A percentile compares a stretch with the other conserved stretches of the same genome.
phyloP scores from a whole-genome alignment of 2,888 invertebrate genomes.

The Chouioia cunea region DNA sequence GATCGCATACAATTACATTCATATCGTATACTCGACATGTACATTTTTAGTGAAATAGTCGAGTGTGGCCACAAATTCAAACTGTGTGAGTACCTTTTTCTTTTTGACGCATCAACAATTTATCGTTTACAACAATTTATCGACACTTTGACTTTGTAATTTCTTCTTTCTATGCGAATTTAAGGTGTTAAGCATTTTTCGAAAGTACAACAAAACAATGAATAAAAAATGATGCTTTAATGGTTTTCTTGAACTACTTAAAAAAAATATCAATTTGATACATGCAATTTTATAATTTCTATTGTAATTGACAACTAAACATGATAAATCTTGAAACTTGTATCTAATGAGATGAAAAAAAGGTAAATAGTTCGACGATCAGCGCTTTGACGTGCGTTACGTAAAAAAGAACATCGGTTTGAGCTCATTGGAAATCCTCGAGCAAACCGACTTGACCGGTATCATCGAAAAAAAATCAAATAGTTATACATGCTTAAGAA shows the following conservation, averaged over 20 bases:
- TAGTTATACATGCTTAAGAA: background rate
- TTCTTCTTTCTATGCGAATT: too few relatives aligned
- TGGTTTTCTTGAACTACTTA: too few relatives aligned
- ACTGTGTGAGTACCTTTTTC: background rate
- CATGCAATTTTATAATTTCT: too few relatives aligned
- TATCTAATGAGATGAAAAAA: too few relatives aligned
- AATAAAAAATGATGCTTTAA: too few relatives aligned
- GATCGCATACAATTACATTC: too few relatives aligned
- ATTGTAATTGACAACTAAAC: too few relatives aligned
- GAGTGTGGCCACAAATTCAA: slow-evolving; percentile 21
- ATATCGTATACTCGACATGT: slow-evolving; percentile 1
- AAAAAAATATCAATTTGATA: too few relatives aligned
- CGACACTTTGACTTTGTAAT: background rate
- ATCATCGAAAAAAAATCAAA: slow-evolving; percentile 22
- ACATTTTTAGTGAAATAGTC: slow-evolving; percentile 7
- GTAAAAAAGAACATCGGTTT: slow-evolving; percentile 15
- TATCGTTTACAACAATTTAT: slow-evolving; percentile 13
- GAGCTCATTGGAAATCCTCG: slow-evolving; percentile 1
- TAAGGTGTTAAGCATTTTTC: too few relatives aligned
- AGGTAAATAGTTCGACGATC: too few relatives aligned
- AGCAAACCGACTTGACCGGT: background rate
- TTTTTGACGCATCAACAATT: slow-evolving; percentile 3
- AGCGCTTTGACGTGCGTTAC: slow-evolving; percentile 4
- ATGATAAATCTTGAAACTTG: too few relatives aligned
- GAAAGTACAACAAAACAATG: too few relatives aligned